These are phyloP conservation scores for Campopleginae sp. DNA, from an alignment of 2,888 invertebrate genomes.

Conservation along the genomic window DNA sequence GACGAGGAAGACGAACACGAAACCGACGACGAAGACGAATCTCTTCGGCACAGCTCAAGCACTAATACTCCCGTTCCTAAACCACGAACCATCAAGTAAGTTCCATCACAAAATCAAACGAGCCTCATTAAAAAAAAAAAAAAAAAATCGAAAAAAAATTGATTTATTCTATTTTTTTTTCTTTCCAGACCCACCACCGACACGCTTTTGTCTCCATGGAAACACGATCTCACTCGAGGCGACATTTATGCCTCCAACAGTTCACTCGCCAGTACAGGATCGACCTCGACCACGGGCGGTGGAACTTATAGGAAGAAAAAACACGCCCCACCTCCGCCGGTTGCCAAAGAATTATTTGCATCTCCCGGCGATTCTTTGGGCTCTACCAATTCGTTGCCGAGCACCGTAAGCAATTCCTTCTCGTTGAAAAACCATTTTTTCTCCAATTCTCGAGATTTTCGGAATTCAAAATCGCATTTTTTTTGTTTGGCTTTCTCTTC, in stretches of 20 bases:
- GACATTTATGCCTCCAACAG: slow-evolving; percentile 82
- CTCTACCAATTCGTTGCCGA: slow-evolving; percentile 29
- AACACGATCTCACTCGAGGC: slow-evolving; percentile 77
- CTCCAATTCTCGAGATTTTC: not conserved
- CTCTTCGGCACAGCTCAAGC: slow-evolving; percentile 45
- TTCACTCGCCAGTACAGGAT: slow-evolving; percentile 83
- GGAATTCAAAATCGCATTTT: not conserved
- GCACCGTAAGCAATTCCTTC: slow-evolving; percentile 45
- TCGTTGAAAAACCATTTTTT: not conserved
- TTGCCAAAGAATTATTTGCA: slow-evolving; percentile 67
- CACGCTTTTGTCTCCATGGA: slow-evolving; percentile 78
- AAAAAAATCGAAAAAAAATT: no score
- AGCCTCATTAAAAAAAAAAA: no score
- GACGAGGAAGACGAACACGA: slow-evolving; percentile 87
- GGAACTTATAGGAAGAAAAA: slow-evolving; percentile 87
- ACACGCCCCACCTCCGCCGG: slow-evolving; percentile 88
- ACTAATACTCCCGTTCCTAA: slow-evolving; percentile 83
- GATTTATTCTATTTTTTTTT: not conserved
- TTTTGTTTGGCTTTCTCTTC: not conserved
- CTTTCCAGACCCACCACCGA: slow-evolving; percentile 78
- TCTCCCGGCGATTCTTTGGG: slow-evolving; percentile 67
- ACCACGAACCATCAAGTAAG: slow-evolving; percentile 84
- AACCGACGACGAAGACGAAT: slow-evolving; percentile 53
- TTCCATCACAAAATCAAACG: slow-evolving; percentile 5
- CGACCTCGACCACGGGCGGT: slow-evolving; percentile 84